Percentiles rank a stretch among this genome's conserved stretches.
Evolutionary conservation across 2,888 invertebrate genomes (phyloP).

Genomic region (Nomada fabriciana): DNA sequence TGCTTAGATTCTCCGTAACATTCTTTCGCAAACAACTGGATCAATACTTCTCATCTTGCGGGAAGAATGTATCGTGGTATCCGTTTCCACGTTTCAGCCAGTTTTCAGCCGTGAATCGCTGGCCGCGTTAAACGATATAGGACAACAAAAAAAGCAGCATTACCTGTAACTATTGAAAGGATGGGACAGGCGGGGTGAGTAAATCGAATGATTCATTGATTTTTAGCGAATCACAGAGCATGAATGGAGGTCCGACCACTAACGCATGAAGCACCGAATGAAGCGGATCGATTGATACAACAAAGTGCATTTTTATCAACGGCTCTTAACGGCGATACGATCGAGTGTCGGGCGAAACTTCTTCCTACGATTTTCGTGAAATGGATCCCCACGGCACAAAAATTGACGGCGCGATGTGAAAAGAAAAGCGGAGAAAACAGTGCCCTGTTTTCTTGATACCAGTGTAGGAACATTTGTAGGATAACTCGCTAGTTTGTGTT

Average conservation of each 20-base stretch:
- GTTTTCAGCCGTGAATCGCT: neutral
- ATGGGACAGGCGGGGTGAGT: neutral
- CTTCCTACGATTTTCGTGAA: neutral
- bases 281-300: slow-evolving; percentile 52
- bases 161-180: neutral
- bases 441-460: no score
- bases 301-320: slow-evolving; percentile 68
- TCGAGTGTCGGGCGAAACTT: slow-evolving; percentile 32
- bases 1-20: slow-evolving; percentile 33
- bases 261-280: slow-evolving; percentile 39
- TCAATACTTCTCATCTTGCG: slow-evolving; percentile 49
- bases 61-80: slow-evolving; percentile 39
- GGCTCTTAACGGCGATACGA: slow-evolving; percentile 71
- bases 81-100: slow-evolving; percentile 30
- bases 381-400: neutral
- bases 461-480: no score
- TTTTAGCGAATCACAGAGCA: slow-evolving; percentile 23
- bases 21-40: slow-evolving; percentile 48
- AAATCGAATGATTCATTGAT: slow-evolving; percentile 44
- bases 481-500: neutral
- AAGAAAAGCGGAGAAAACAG: neutral
- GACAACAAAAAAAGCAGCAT: slow-evolving; percentile 1
- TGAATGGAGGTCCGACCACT: slow-evolving; percentile 31
- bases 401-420: neutral
- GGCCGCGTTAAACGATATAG: neutral